Evolutionary conservation across 1,140 invertebrate species (phyloP), one percentile per base, ranked within the genome.

Genomic region (Cydia strobilella): DNA sequence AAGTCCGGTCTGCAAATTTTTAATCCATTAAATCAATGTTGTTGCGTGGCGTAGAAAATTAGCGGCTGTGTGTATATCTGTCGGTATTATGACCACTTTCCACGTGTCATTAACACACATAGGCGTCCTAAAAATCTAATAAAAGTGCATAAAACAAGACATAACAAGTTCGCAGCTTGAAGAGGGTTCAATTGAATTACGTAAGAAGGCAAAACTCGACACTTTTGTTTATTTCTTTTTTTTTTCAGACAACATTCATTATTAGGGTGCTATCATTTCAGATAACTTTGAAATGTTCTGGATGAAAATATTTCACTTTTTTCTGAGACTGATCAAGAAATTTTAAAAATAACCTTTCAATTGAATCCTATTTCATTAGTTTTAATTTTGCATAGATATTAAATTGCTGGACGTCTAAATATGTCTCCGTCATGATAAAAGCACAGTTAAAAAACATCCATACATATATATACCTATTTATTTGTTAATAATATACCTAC

Each of bases 111-210:
- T 69, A 69, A 6, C 35, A 69, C 5, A 35, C 7, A 31, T 39
- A 69, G 65, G 31, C 7, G 10, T 35, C 27, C n/a, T 69, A 35
- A 35, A 35, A 18, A 69, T 5, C 2, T 18, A 69, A 25, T 65
- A 66, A 66, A 54, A 66, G 25, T 31, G 63, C 65, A 42, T 18
- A 65, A 23, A 65, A 35, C 65, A 69, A 69, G 65, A 69, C 65
- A 18, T 69, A 42, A 69, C 31, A 69, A 69, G 27, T 39, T 18
- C n/a, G 7, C 1, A 35, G 27, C 65, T 35, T 69, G 65, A 69
- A 69, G 35, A 69, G 65, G 65, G 65, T 39, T 35, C 65, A 42
- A 69, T 69, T 69, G 65, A 69, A 69, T 66, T 66, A 66, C 42
- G 65, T 69, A 69, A 35, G 65, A 69, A 42, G n/a, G n/a, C 65